Evolutionary conservation across 2,113 vertebrate genomes (phyloP).

Genomic region (Sylvilagus bachmani): DNA sequence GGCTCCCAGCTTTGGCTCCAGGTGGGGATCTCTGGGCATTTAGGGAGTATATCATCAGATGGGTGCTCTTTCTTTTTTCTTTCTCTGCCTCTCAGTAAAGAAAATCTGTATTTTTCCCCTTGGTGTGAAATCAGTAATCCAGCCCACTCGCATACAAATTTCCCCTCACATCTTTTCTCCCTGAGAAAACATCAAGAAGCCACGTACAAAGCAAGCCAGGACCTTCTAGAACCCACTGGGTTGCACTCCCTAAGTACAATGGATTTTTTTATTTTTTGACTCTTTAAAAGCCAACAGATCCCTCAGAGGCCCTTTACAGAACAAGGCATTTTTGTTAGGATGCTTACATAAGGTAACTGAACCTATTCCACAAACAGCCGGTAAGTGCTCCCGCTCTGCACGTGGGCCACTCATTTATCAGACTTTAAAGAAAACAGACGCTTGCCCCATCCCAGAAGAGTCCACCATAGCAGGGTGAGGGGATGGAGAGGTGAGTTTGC

Average conservation of each 20-base stretch:
- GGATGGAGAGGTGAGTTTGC: too few relatives aligned
- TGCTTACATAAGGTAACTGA: conserved; percentile 24
- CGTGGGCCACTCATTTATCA: conserved; percentile 18
- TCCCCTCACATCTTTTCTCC: background rate
- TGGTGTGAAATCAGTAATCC: conserved; percentile 2
- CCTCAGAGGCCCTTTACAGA: conserved; percentile 68
- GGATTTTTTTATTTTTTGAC: background rate
- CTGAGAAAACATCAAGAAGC: background rate
- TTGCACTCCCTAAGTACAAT: background rate
- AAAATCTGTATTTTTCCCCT: background rate
- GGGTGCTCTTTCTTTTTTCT: too few relatives aligned
- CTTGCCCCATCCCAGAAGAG: background rate
- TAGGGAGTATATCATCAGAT: too few relatives aligned
- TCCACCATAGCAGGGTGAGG: too few relatives aligned
- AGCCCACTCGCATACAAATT: background rate
- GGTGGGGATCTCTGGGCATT: too few relatives aligned
- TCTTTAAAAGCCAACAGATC: conserved; percentile 64
- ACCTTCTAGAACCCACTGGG: background rate
- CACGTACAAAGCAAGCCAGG: background rate
- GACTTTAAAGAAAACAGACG: conserved; percentile 58
- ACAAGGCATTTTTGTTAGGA: conserved; percentile 70
- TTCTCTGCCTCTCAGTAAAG: too few relatives aligned
- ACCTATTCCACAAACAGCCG: conserved; percentile 44
- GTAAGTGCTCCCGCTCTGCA: background rate
- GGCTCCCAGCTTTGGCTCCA: too few relatives aligned